phyloP scores from a whole-genome alignment of 35 echinoderm and acorn worm genomes.

The Ptychodera flava region DNA sequence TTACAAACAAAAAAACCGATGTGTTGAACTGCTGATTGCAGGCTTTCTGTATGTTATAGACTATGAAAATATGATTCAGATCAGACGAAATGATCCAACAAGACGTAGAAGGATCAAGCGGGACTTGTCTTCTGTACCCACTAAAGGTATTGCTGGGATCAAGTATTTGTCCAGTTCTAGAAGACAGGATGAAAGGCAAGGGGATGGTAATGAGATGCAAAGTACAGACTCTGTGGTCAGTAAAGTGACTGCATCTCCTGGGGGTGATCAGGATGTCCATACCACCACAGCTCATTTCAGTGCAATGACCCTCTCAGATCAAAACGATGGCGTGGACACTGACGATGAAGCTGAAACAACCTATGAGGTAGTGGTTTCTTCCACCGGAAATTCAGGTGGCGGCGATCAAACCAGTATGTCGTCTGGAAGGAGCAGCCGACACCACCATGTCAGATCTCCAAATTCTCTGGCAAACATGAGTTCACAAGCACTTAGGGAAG shows the following conservation, averaged over 20 bases:
- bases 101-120: constrained; percentile 78
- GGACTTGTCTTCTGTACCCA: constrained; percentile 73
- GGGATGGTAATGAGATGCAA: background rate
- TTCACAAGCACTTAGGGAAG: background rate
- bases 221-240: background rate
- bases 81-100: constrained; percentile 69
- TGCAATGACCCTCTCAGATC: background rate
- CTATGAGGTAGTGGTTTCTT: background rate
- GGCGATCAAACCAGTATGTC: background rate
- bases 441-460: background rate
- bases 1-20: constrained; percentile 61
- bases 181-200: background rate
- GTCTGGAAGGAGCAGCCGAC: too few species aligned
- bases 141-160: constrained; percentile 90
- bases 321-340: background rate
- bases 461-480: background rate
- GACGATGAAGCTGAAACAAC: background rate
- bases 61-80: constrained; percentile 85
- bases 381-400: background rate
- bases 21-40: constrained; percentile 86
- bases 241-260: background rate
- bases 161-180: constrained; percentile 11
- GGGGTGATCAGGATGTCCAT: background rate
- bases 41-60: constrained; percentile 89
- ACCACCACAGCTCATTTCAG: background rate